These are phyloP conservation scores for Volucella zonaria DNA, from an alignment of 2,888 invertebrate genomes.

Conservation along the genomic window DNA sequence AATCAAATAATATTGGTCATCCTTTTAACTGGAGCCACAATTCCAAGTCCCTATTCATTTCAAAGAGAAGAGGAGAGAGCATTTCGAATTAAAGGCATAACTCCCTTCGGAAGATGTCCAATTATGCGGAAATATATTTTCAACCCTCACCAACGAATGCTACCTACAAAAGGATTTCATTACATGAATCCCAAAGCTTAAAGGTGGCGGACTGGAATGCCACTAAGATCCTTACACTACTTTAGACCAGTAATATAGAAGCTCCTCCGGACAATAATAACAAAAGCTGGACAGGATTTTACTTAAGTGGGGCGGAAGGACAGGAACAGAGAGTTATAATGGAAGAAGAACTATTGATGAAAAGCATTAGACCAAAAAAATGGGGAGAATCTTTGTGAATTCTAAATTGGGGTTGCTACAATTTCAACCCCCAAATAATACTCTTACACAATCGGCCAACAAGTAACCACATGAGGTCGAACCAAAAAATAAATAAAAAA, in stretches of 20 bases:
- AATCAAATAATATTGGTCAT: constrained; percentile 36
- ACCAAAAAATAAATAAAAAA: constrained; percentile 14
- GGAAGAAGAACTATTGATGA: constrained; percentile 41
- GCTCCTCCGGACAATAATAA: constrained; percentile 33
- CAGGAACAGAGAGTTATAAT: neutral
- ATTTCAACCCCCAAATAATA: constrained; percentile 30
- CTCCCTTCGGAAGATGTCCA: constrained; percentile 38
- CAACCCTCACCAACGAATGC: constrained; percentile 7
- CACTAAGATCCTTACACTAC: constrained; percentile 45
- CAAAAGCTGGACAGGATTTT: constrained; percentile 8
- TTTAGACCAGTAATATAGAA: constrained; percentile 44
- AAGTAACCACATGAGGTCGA: constrained; percentile 69
- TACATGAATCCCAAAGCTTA: constrained; percentile 18
- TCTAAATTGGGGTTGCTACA: constrained; percentile 59
- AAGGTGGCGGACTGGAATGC: constrained; percentile 58
- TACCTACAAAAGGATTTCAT: constrained; percentile 44
- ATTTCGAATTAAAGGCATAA: constrained; percentile 37
- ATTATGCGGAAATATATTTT: constrained; percentile 48
- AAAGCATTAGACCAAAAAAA: constrained; percentile 64
- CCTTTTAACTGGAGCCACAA: no score
- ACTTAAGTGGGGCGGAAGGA: neutral
- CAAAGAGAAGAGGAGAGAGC: neutral
- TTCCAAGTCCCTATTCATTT: neutral
- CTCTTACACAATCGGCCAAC: constrained; percentile 52
- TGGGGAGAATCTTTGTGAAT: constrained; percentile 43